phyloP scores from a whole-genome alignment of 2,888 invertebrate species.

The Pardosa pseudoannulata region DNA sequence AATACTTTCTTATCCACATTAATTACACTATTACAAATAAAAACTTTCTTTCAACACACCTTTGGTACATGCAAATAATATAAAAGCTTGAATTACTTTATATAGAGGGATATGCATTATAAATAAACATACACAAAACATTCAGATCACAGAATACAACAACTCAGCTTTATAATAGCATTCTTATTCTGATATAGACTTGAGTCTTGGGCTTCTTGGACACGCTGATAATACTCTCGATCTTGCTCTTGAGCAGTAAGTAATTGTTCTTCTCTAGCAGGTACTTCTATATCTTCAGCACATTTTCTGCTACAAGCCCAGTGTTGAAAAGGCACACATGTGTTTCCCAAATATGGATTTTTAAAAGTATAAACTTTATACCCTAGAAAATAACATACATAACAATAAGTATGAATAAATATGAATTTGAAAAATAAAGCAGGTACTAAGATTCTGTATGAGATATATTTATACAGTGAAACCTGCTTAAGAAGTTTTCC shows the following conservation, averaged over 20 bases:
- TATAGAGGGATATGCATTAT: neutral
- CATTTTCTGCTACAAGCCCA: conserved; percentile 79
- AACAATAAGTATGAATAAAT: neutral
- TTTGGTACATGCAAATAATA: neutral
- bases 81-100: conserved; percentile 4
- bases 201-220: conserved; percentile 66
- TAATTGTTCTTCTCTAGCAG: conserved; percentile 78
- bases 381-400: conserved; percentile 76
- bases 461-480: no score
- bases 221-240: conserved; percentile 76
- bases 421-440: no score
- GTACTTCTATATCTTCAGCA: conserved; percentile 78
- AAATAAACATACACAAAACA: neutral
- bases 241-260: conserved; percentile 77
- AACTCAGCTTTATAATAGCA: conserved; percentile 30
- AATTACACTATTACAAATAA: neutral
- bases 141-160: conserved; percentile 61
- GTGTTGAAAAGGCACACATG: conserved; percentile 80
- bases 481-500: no score
- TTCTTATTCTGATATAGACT: conserved; percentile 49
- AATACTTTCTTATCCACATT: neutral
- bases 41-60: neutral
- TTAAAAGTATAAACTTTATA: conserved; percentile 79
- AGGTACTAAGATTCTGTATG: no score
- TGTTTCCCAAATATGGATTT: conserved; percentile 79